Evolutionary conservation across 2,797 vertebrate genomes (phyloP).

Genomic region (Cygnus olor): DNA sequence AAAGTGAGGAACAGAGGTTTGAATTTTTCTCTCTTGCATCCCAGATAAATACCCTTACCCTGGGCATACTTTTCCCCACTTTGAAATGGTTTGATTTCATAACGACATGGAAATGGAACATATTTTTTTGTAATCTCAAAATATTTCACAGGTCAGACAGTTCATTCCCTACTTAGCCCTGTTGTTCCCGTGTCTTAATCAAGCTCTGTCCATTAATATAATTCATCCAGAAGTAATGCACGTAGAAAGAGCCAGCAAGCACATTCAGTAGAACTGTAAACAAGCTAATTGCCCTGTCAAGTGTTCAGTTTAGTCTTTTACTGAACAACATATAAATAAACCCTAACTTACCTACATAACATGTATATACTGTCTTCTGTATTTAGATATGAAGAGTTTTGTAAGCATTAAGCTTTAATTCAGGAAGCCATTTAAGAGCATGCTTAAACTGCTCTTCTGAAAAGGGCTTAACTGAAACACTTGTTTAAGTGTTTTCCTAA

Average conservation of each 20-base stretch:
- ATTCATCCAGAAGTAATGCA: not conserved
- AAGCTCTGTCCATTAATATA: not conserved
- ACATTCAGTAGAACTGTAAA: not conserved
- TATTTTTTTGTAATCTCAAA: not conserved
- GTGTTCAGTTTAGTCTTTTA: not conserved
- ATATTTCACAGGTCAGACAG: not conserved
- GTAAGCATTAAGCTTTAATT: not conserved
- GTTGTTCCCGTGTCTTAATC: not conserved
- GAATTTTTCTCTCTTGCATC: not conserved
- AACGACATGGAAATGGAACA: not conserved
- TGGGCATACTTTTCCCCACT: not conserved
- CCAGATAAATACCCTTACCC: not conserved
- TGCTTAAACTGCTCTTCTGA: not conserved
- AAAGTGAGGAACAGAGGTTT: not conserved
- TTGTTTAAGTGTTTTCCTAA: not conserved
- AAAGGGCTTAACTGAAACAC: not conserved
- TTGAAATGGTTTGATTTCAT: slow-evolving; percentile 1
- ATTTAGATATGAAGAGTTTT: not conserved
- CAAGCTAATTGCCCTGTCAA: not conserved
- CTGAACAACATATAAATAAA: not conserved
- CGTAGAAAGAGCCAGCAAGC: not conserved
- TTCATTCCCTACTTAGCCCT: not conserved
- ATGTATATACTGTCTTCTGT: not conserved
- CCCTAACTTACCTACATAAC: not conserved
- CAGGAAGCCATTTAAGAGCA: not conserved